Conservation (phyloP, 2,113 vertebrate genomes). For the Galemys pyrenaicus region DNA sequence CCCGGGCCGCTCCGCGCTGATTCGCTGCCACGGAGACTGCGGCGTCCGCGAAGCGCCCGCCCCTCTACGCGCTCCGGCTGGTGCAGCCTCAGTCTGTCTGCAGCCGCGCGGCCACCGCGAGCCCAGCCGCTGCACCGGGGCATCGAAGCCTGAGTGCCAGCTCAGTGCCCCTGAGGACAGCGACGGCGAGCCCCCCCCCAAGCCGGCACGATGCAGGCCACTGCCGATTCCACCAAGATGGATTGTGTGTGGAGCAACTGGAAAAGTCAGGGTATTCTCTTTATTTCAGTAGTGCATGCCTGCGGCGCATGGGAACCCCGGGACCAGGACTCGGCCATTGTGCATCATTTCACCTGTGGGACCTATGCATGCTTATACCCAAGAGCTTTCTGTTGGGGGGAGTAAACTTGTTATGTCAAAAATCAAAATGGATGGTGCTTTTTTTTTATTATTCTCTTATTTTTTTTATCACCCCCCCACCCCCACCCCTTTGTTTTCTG, state of each 20-base stretch:
- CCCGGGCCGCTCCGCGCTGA: slow-evolving; percentile 83
- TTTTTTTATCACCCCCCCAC: neutral
- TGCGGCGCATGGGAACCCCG: slow-evolving; percentile 77
- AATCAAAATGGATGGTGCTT: slow-evolving; percentile 63
- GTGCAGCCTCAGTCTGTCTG: slow-evolving; percentile 85
- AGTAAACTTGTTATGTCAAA: slow-evolving; percentile 69
- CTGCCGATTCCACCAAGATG: slow-evolving; percentile 94
- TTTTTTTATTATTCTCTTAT: neutral
- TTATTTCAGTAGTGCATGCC: slow-evolving; percentile 85
- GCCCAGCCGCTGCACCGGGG: slow-evolving; percentile 73
- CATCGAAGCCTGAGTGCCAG: slow-evolving; percentile 89
- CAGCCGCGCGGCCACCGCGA: slow-evolving; percentile 79
- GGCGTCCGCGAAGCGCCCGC: slow-evolving; percentile 89
- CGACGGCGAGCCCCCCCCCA: slow-evolving; percentile 73
- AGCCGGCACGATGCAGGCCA: slow-evolving; percentile 94
- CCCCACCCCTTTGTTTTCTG: slow-evolving; percentile 69
- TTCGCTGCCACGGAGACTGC: slow-evolving; percentile 93
- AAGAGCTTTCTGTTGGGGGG: slow-evolving; percentile 66
- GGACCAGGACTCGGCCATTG: slow-evolving; percentile 80
- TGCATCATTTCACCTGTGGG: slow-evolving; percentile 84
- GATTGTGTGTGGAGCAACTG: slow-evolving; percentile 97
- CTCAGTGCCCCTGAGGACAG: slow-evolving; percentile 81
- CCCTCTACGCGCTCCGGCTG: slow-evolving; percentile 82
- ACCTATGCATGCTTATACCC: slow-evolving; percentile 81
- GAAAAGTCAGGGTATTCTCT: slow-evolving; percentile 96